phyloP scores from a whole-genome alignment of 2,888 invertebrate genomes.

The Halocaridina rubra region DNA sequence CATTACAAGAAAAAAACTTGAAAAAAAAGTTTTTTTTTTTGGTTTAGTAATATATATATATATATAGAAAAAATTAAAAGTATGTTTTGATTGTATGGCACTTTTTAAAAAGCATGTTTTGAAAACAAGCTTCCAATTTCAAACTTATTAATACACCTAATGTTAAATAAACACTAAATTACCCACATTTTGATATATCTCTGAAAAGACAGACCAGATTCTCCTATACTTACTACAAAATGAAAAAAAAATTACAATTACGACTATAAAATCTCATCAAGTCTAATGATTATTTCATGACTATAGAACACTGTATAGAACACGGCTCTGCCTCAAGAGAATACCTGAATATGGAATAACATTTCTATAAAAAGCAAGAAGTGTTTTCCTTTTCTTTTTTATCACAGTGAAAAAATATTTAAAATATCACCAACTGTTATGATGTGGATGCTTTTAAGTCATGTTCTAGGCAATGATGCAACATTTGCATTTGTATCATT shows the following conservation, averaged over 20 bases:
- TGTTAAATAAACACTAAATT: background rate
- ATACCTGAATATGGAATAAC: constrained; percentile 38
- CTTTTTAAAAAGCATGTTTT: constrained; percentile 23
- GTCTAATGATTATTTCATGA: too few relatives aligned
- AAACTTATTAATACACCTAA: constrained; percentile 29
- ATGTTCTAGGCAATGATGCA: constrained; percentile 59
- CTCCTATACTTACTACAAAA: too few relatives aligned
- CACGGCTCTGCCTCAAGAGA: background rate
- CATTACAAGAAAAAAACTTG: too few relatives aligned
- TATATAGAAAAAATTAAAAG: background rate
- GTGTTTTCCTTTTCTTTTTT: too few relatives aligned
- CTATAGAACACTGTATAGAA: too few relatives aligned
- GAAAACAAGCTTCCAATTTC: constrained; percentile 18
- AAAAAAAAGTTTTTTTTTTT: background rate
- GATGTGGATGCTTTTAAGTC: too few relatives aligned
- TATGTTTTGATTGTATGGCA: constrained; percentile 14
- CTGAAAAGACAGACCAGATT: background rate
- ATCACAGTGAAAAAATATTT: too few relatives aligned
- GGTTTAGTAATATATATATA: background rate
- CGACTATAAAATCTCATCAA: too few relatives aligned
- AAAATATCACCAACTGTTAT: background rate
- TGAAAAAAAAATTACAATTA: too few relatives aligned
- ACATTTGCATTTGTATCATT: constrained; percentile 55
- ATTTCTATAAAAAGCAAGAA: background rate
- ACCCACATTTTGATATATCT: constrained; percentile 31